Percentiles rank a stretch among this genome's conserved stretches.
Evolutionary conservation across 53 echinoderm and acorn worm genomes (phyloP).

Genomic region (Crossaster papposus): DNA sequence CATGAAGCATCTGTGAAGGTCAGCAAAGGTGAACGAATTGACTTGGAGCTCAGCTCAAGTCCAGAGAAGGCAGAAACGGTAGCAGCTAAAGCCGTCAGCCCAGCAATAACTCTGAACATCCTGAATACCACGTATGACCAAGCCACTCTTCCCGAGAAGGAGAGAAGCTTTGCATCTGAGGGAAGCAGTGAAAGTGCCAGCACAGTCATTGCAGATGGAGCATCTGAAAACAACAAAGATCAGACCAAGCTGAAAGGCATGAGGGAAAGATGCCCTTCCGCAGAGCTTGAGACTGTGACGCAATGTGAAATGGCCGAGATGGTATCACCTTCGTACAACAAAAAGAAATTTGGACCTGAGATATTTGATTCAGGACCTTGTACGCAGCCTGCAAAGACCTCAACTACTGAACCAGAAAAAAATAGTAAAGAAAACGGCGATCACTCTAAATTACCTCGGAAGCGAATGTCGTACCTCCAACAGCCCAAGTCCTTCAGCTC

Average conservation of each 20-base stretch:
- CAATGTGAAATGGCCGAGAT: conserved; percentile 65
- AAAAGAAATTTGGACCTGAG: conserved; percentile 40
- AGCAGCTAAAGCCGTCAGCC: conserved; percentile 36
- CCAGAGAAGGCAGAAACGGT: conserved; percentile 1
- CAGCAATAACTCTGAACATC: conserved; percentile 43
- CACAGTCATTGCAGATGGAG: conserved; percentile 51
- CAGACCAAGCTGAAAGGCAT: conserved; percentile 7
- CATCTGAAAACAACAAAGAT: not conserved
- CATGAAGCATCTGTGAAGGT: conserved; percentile 24
- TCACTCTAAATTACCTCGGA: conserved; percentile 57
- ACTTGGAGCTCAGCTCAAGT: not conserved
- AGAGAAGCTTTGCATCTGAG: conserved; percentile 69
- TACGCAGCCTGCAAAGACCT: not conserved
- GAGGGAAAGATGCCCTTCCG: conserved; percentile 54
- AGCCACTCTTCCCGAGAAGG: conserved; percentile 49
- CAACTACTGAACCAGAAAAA: conserved; percentile 11
- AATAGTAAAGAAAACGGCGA: conserved; percentile 43
- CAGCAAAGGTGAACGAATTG: not conserved
- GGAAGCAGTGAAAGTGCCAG: conserved; percentile 82
- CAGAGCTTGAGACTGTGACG: conserved; percentile 59
- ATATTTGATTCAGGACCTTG: conserved; percentile 7
- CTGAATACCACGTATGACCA: conserved; percentile 37
- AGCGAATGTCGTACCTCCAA: conserved; percentile 65
- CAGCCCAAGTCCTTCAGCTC: conserved; percentile 63
- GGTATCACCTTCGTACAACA: conserved; percentile 56